A percentile compares a stretch with the other conserved stretches of the same genome.
These are phyloP conservation scores for Allolobophora icterica DNA, from an alignment of 2,888 invertebrate genomes.

Conservation along the genomic window DNA sequence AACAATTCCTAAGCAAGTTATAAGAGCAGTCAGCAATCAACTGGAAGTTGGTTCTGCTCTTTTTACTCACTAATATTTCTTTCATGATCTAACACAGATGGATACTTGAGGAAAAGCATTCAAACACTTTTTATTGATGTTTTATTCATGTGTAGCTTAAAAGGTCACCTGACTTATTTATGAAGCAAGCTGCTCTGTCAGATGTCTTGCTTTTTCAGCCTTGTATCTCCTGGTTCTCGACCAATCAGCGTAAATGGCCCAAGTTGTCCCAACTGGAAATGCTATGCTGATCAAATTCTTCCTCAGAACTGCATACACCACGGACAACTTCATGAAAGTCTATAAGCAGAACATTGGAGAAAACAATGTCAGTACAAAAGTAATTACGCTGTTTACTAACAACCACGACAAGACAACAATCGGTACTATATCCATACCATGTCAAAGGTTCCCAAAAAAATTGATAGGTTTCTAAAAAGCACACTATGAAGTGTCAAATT, in stretches of 20 bases:
- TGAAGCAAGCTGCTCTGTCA: not conserved
- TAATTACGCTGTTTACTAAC: not conserved
- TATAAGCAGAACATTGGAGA: not conserved
- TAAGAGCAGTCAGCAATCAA: no score
- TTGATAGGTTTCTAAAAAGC: not conserved
- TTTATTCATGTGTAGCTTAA: not conserved
- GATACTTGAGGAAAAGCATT: not conserved
- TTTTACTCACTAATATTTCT: no score
- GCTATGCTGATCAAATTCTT: constrained; percentile 41
- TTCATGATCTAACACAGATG: not conserved
- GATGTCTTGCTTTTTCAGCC: constrained; percentile 32
- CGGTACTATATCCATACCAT: not conserved
- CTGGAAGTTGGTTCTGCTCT: no score
- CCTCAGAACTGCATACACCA: constrained; percentile 22
- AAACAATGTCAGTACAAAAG: not conserved
- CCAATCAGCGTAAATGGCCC: constrained; percentile 46
- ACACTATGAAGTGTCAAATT: not conserved
- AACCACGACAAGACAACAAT: not conserved
- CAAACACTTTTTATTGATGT: not conserved
- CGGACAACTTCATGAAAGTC: not conserved
- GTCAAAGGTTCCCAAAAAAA: not conserved
- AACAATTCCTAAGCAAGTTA: no score
- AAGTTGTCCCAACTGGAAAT: constrained; percentile 39
- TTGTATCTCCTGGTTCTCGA: constrained; percentile 46
- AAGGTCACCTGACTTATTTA: not conserved